phyloP scores from a whole-genome alignment of 2,797 vertebrate genomes.

The Enteromius mattozi region DNA sequence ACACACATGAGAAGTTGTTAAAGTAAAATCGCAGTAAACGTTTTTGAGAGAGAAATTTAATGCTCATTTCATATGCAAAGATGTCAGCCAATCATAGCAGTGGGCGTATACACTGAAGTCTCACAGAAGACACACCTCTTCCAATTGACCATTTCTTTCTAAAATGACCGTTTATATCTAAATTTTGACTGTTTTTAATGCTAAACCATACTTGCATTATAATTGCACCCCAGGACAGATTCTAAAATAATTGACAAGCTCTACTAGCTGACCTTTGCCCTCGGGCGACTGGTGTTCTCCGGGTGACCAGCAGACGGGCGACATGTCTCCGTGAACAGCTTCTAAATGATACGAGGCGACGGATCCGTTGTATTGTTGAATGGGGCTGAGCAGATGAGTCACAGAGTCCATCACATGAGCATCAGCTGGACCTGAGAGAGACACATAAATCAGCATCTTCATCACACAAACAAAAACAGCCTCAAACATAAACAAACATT shows the following conservation, averaged over 20 bases:
- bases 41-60: background rate
- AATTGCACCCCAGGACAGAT: background rate
- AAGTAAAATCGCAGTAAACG: background rate
- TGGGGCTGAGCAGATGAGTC: constrained; percentile 65
- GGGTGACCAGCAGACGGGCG: constrained; percentile 77
- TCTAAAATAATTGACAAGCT: background rate
- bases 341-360: constrained; percentile 58
- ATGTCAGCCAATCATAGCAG: background rate
- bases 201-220: background rate
- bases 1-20: background rate
- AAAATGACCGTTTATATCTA: background rate
- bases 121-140: background rate
- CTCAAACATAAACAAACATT: background rate
- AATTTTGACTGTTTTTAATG: background rate
- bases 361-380: constrained; percentile 70
- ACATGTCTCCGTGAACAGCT: constrained; percentile 68
- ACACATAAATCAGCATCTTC: background rate
- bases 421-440: constrained; percentile 72
- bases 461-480: background rate
- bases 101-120: background rate
- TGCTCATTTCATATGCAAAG: background rate
- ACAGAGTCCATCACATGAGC: constrained; percentile 71
- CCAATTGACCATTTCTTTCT: background rate
- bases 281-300: constrained; percentile 74
- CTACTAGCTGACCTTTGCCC: constrained; percentile 67